Conservation (phyloP, 2,113 vertebrate species). For the Bungarus multicinctus region DNA sequence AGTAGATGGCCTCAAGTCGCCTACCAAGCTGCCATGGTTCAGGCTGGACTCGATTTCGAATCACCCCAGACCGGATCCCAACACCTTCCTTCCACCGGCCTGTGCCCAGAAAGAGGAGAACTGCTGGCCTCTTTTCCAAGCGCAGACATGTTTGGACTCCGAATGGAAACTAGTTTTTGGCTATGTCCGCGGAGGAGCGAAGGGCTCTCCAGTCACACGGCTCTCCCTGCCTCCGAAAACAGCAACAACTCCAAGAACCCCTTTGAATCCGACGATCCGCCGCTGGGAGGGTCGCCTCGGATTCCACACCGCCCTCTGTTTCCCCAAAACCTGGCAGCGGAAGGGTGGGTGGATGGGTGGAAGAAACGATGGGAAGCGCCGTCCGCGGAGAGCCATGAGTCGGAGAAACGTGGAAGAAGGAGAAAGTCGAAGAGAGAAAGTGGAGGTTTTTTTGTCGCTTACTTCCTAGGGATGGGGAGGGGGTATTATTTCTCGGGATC, state of each 20-base stretch:
- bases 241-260: neutral
- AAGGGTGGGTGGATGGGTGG: fast-evolving
- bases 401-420: neutral
- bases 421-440: neutral
- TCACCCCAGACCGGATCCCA: neutral
- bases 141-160: neutral
- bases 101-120: neutral
- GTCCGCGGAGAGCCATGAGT: neutral
- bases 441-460: neutral
- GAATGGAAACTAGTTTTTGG: neutral
- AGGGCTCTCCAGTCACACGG: neutral
- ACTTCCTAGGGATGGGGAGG: neutral
- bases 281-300: neutral
- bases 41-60: neutral
- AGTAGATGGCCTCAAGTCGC: neutral
- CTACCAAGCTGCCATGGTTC: neutral
- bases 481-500: neutral
- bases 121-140: neutral
- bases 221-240: neutral
- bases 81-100: neutral
- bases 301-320: no score
- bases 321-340: neutral
- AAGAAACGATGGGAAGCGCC: neutral
- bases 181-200: neutral
- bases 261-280: neutral